Percentiles rank a stretch among this genome's conserved stretches.
These are phyloP conservation scores for Ooceraea biroi DNA, from an alignment of 1,140 invertebrate genomes.

Conservation along the genomic window DNA sequence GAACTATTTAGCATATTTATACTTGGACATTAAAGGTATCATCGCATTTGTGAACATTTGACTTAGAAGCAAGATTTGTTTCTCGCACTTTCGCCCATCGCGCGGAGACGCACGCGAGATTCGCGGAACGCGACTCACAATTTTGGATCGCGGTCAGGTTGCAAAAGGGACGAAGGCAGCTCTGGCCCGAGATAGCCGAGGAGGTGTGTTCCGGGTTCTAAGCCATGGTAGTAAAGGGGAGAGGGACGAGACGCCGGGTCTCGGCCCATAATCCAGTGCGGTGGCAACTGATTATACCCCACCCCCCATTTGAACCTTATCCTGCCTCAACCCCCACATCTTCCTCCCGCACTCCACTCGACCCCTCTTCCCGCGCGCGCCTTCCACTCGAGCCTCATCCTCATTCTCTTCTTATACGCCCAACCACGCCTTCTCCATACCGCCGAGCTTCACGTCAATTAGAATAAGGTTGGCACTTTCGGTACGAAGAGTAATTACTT, in stretches of 20 bases:
- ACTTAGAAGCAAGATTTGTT: not conserved
- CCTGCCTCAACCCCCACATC: conserved; percentile 73
- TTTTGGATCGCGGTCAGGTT: conserved; percentile 68
- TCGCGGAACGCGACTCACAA: conserved; percentile 70
- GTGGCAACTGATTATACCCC: conserved; percentile 86
- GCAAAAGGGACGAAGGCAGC: conserved; percentile 68
- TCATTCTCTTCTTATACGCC: conserved; percentile 69
- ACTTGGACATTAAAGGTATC: not conserved
- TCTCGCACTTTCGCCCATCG: not conserved
- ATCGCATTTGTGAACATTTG: not conserved
- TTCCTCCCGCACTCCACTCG: conserved; percentile 51
- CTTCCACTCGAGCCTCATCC: conserved; percentile 64
- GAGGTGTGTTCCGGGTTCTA: conserved; percentile 80
- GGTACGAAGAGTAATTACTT: conserved; percentile 88
- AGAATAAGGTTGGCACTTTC: conserved; percentile 87
- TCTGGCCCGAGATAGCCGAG: conserved; percentile 76
- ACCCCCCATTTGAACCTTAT: conserved; percentile 78
- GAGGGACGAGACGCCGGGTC: conserved; percentile 76
- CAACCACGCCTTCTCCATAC: conserved; percentile 74
- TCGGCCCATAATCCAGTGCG: conserved; percentile 85
- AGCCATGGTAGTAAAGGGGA: conserved; percentile 70
- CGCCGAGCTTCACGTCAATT: conserved; percentile 87
- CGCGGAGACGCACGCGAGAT: conserved; percentile 65
- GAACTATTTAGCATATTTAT: not conserved
- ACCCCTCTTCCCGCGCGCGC: conserved; percentile 50